These are phyloP conservation scores for Drosophila meridionalis DNA, from an alignment of 2,888 invertebrate genomes.

Conservation along the genomic window DNA sequence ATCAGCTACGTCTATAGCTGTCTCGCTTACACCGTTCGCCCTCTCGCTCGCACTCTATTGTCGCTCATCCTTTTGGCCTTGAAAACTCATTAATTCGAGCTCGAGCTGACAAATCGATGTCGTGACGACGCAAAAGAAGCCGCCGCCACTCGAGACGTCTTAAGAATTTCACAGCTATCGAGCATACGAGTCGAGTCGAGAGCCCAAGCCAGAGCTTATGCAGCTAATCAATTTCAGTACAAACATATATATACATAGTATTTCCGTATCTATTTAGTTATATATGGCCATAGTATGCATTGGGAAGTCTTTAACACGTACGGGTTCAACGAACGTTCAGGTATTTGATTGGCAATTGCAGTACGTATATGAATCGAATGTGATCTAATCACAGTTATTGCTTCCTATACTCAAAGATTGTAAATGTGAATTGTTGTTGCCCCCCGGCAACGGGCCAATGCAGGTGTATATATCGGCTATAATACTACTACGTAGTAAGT, in stretches of 20 bases:
- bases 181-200: neutral
- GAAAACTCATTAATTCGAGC: slow-evolving; percentile 64
- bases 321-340: slow-evolving; percentile 7
- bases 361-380: neutral
- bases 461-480: neutral
- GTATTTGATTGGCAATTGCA: slow-evolving; percentile 3
- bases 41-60: slow-evolving; percentile 18
- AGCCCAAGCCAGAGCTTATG: neutral
- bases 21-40: neutral
- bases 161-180: slow-evolving; percentile 49
- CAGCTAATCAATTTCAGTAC: slow-evolving; percentile 1
- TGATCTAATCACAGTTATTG: slow-evolving; percentile 5
- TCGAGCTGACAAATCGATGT: slow-evolving; percentile 49
- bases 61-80: slow-evolving; percentile 63
- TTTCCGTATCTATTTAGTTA: slow-evolving; percentile 6
- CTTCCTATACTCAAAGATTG: neutral
- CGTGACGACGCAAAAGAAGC: slow-evolving; percentile 29
- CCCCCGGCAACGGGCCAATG: neutral
- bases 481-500: slow-evolving; percentile 26
- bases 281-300: neutral
- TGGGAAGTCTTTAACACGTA: slow-evolving; percentile 12
- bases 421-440: neutral
- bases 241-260: slow-evolving; percentile 1
- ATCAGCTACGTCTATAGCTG: neutral
- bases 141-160: slow-evolving; percentile 53